These are phyloP conservation scores for Oryzias curvinotus DNA, from an alignment of 2,113 vertebrate species.

Conservation along the genomic window DNA sequence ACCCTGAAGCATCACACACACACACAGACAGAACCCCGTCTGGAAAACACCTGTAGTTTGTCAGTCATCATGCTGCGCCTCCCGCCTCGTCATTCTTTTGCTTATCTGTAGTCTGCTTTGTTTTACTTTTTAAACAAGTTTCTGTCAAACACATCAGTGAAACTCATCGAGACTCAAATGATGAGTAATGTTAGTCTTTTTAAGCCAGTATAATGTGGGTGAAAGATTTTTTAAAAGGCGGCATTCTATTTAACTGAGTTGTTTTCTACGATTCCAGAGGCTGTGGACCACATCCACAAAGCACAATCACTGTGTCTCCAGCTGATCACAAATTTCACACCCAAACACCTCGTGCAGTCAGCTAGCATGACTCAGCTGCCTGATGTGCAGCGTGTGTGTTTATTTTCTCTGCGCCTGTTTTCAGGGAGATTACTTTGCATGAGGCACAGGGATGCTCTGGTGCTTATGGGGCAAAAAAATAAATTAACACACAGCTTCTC, in stretches of 20 bases:
- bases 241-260: background rate
- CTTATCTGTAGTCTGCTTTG: background rate
- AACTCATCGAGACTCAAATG: too few species aligned
- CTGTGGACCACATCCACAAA: conserved; percentile 37
- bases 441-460: too few species aligned
- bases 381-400: conserved; percentile 23
- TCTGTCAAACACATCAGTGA: background rate
- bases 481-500: conserved; percentile 15
- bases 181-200: too few species aligned
- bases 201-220: background rate
- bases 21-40: too few species aligned
- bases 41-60: background rate
- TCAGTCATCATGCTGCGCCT: background rate
- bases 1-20: too few species aligned
- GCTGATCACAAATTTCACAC: conserved; percentile 35
- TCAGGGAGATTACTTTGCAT: too few species aligned
- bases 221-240: conserved; percentile 4
- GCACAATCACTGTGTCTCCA: conserved; percentile 25
- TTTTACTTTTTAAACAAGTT: background rate
- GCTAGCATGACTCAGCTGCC: conserved; percentile 56
- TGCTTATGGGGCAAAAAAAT: conserved; percentile 1
- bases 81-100: background rate
- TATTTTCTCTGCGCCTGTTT: too few species aligned
- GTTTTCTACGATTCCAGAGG: background rate
- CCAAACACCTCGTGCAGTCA: conserved; percentile 26